These are phyloP conservation scores for Eupithecia subfuscata DNA, from an alignment of 2,888 invertebrate genomes.

Conservation along the genomic window DNA sequence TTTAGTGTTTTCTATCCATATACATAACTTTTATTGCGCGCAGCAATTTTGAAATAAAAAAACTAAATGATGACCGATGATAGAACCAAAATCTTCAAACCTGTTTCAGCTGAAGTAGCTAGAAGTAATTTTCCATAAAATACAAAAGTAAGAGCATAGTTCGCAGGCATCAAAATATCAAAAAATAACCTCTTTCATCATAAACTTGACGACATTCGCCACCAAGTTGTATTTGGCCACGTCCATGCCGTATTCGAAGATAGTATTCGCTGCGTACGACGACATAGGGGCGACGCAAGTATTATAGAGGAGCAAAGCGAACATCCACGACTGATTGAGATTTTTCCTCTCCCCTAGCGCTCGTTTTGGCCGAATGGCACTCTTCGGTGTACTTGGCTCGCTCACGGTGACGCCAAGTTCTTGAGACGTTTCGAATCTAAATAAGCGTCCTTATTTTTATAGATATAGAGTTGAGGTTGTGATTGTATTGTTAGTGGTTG, in stretches of 20 bases:
- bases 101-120: background rate
- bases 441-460: slow-evolving; percentile 44
- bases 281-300: slow-evolving; percentile 77
- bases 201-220: slow-evolving; percentile 62
- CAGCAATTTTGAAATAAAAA: too few species aligned
- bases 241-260: slow-evolving; percentile 75
- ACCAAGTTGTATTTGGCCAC: slow-evolving; percentile 74
- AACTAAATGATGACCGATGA: too few species aligned
- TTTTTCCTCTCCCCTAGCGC: slow-evolving; percentile 46
- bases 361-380: slow-evolving; percentile 28
- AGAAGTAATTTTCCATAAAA: background rate
- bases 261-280: slow-evolving; percentile 70
- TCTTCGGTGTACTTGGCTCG: slow-evolving; percentile 23
- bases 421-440: slow-evolving; percentile 67
- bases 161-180: slow-evolving; percentile 52
- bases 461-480: slow-evolving; percentile 24
- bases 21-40: too few species aligned
- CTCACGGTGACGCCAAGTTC: slow-evolving; percentile 51
- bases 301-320: slow-evolving; percentile 73
- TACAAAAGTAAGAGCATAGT: slow-evolving; percentile 74
- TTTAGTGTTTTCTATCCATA: too few species aligned
- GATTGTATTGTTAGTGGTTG: slow-evolving; percentile 19
- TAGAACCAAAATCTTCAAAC: too few species aligned
- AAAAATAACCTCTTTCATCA: slow-evolving; percentile 70
- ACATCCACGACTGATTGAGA: slow-evolving; percentile 71